phyloP scores from a whole-genome alignment of 2,888 invertebrate species.

The Hemicrepidius hirtus region DNA sequence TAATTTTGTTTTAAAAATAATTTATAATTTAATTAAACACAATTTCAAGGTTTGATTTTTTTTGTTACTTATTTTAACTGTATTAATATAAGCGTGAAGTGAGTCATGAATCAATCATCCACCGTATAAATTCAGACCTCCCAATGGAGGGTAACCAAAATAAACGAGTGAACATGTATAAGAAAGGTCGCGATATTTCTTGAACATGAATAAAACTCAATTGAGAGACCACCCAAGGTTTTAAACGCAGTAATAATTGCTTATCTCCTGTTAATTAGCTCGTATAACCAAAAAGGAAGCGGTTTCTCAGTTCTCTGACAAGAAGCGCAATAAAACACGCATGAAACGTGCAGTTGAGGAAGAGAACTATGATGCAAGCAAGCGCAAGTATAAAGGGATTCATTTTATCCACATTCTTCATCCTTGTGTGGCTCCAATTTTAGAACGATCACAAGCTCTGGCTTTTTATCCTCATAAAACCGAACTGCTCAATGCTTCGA shows the following conservation, averaged over 20 bases:
- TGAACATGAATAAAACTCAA: conserved; percentile 19
- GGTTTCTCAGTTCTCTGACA: conserved; percentile 27
- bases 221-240: conserved; percentile 34
- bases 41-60: no score
- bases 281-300: conserved; percentile 39
- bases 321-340: conserved; percentile 34
- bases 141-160: background rate
- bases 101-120: no score
- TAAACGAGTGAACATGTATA: background rate
- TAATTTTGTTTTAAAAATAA: no score
- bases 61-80: no score
- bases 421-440: conserved; percentile 51
- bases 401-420: conserved; percentile 52
- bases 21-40: no score
- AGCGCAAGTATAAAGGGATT: conserved; percentile 48
- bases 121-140: no score
- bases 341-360: conserved; percentile 38
- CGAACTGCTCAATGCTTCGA: conserved; percentile 49
- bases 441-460: conserved; percentile 52
- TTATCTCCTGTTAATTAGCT: conserved; percentile 39
- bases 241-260: conserved; percentile 34
- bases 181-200: conserved; percentile 1
- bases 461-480: conserved; percentile 52
- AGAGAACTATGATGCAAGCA: conserved; percentile 43
- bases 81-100: no score